Base-by-base conservation (phyloP, 2,888 invertebrate species). In the Lepeophtheirus nordmannii region DNA sequence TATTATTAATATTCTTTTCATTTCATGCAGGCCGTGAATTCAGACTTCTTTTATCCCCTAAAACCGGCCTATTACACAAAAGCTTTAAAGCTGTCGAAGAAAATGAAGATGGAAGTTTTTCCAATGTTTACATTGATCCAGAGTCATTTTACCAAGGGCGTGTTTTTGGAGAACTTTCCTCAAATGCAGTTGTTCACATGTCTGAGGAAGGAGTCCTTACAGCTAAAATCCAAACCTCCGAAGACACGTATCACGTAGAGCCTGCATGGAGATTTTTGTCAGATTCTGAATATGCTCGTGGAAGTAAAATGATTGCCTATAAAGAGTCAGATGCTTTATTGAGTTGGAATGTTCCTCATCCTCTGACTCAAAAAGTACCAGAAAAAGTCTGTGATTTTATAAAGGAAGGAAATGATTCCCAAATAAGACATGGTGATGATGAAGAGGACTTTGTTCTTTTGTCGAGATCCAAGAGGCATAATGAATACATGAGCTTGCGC, bases 211-310 rank as follows among this genome's bases (percentile, higher is more conserved):
- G 89, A 37, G 77, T 89, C 14, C 80, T 93, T 73, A 91, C 90
- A 39, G 91, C 89, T 69, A 86, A 85, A 62, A 89, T 93, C 70
- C 84, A 86, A 72, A 81, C 89, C 67, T 83, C 85, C 23, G 85
- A 88, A 71, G 89, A 89, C 76, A 87, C 87, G 67, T 92, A 88
- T 77, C 89, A 92, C 72, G 84, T 93, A 73, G 93, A 92, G 82
- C 96, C 96, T 22, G 88, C 92, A 0, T 94, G 93, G 93, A 82
- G 93, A 46, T 93, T 94, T 76, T 74, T 91, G 39, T 82, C 86
- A 0, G 78, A 85, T 67, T 77, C 82, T 46, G 84, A 84, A 71
- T 30, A 30, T 30, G 30, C 2, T 30, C 30, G 2, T 5, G 85
- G 88, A 71, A 82, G 84, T 72, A 85, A 86, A 2, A 94, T 64